Evolutionary conservation across 2,888 invertebrate species (phyloP).

Genomic region (Oxystoma pomonae): DNA sequence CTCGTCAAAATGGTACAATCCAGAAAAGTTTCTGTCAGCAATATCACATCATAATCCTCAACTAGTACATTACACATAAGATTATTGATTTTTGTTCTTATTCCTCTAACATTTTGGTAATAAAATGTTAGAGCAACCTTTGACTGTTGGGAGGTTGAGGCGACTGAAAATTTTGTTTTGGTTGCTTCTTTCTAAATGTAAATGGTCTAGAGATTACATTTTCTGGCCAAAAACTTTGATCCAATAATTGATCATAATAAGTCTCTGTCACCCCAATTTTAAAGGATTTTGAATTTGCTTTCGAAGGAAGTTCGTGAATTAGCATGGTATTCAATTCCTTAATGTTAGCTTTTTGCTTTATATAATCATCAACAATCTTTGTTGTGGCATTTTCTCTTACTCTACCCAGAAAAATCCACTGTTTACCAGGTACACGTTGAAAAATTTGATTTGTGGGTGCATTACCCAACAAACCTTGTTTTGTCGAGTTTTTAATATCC

Average conservation of each 20-base stretch:
- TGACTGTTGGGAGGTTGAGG: background rate
- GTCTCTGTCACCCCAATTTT: background rate
- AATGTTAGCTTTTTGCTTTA: background rate
- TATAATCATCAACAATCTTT: background rate
- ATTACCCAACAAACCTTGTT: background rate
- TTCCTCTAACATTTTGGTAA: background rate
- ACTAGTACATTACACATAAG: background rate
- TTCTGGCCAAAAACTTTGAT: background rate
- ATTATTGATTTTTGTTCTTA: background rate
- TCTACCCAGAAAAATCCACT: background rate
- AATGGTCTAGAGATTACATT: background rate
- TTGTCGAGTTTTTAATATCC: background rate
- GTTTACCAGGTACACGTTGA: background rate
- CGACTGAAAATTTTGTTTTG: background rate
- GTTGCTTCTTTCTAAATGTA: background rate
- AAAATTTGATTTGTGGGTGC: background rate
- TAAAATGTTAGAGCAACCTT: background rate
- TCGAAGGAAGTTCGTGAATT: background rate
- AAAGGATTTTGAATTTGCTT: background rate
- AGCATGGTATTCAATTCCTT: background rate
- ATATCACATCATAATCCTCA: background rate
- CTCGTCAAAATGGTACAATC: background rate
- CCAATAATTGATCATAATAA: background rate
- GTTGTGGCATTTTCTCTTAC: background rate
- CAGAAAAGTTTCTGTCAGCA: background rate